Base-by-base conservation (phyloP, 2,113 vertebrate genomes). In the Oreochromis spilurus region DNA sequence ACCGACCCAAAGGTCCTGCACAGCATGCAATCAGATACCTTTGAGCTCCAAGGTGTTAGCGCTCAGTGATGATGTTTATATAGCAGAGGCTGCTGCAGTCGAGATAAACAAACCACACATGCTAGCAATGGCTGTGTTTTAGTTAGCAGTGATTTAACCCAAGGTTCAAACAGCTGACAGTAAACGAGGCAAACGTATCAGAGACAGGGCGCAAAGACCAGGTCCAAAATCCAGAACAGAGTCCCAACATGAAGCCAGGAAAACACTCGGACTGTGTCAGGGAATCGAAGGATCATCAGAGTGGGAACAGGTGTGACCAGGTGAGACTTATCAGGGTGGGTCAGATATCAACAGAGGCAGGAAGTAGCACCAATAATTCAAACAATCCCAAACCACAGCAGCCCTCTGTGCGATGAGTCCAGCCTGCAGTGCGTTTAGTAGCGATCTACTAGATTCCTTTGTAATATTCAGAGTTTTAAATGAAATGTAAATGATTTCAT, bases 401-500 rank as follows among this genome's bases (percentile, higher is more conserved):
- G n/a, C 14, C 40, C 21, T 70, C 38, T 70, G 26, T 60, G 65
- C 1, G 3, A 4, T 5, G 38, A 65, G 16, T 43, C 19, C 62
- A 70, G 36, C 65, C 65, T 9, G 36, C 65, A 43, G 65, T 67
- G 62, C n/a, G 62, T 40, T 19, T 0, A 62, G 58, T n/a, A 19
- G 60, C 4, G 4, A 6, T 10, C 21, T 26, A 6, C 67, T 26
- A 1, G 38, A 72, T 6, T 26, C 40, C 14, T 72, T 45, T 48
- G 9, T 29, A 0, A 72, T 26, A 26, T 10, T 26, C 40, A 16
- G 38, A 45, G 14, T 14, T 17, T 43, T 24, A 70, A 0, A 43
- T 24, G 1, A 70, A 70, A 40, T 43, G 0, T 6, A 40, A 67
- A 67, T 0, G 3, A 45, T 45, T 26, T 17, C 26, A 36, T 62